Evolutionary conservation across 2,797 vertebrate species (phyloP), one percentile per base, ranked within the genome.

Genomic region (Betta splendens): DNA sequence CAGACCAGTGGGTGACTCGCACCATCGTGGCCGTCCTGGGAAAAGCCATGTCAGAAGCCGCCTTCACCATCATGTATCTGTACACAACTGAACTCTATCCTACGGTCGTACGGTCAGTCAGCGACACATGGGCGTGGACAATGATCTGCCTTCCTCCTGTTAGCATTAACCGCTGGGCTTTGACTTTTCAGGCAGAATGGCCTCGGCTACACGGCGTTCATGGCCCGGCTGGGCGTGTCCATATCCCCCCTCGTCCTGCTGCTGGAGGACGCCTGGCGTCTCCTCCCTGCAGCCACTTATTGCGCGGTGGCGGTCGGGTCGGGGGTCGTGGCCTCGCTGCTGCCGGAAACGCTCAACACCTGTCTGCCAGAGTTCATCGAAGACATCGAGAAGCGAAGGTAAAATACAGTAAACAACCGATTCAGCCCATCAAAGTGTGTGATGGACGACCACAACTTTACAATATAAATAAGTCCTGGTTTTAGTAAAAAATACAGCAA

Each of bases 21-120:
- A 92, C 92, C 0, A 35, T 89, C 22, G 75, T 97, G 37, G 93
- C 86, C 0, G 59, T 94, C 25, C 46, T 91, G 36, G 96, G 93
- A 37, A 98, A 96, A 87, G 91, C 90, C 5, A 85, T 91, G 54
- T 92, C 94, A 5, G 94, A 96, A 72, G 92, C 90, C 2, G 88
- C 96, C 0, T 97, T 98, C 73, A 94, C 93, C 0, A 93, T 92
- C 0, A 69, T 92, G 1, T 93, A 51, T 76, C 81, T 98, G 72
- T 96, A 87, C 80, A 93, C 94, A 5, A 90, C 92, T 1, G 96
- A 98, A 73, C 84, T 98, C 38, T 98, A 92, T 73, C 96, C 97
- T 10, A 98, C 95, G 0, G 90, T 97, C 1, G 75, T 98, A 57
- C 93, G 95, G 96, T 98, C 79, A 89, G 84, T 81, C 20, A 47